A percentile compares a stretch with the other conserved stretches of the same genome.
These are phyloP conservation scores for Leptinotarsa juncta DNA, from an alignment of 2,888 invertebrate genomes.

Conservation along the genomic window DNA sequence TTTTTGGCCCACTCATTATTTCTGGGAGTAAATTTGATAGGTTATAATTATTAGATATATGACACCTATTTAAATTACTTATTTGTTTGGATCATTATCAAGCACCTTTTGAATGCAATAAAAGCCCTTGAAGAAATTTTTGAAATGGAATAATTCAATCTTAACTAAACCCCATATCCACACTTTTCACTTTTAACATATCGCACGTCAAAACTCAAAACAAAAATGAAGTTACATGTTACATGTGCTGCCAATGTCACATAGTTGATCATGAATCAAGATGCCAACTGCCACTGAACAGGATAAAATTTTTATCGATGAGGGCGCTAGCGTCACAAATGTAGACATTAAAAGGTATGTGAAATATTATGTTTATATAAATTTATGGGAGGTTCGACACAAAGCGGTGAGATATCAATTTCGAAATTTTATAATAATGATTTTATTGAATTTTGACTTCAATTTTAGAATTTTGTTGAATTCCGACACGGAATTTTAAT, in stretches of 20 bases:
- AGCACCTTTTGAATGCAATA: not conserved
- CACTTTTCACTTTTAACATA: constrained; percentile 7
- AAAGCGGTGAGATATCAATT: too few relatives aligned
- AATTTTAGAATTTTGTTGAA: too few relatives aligned
- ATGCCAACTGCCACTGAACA: not conserved
- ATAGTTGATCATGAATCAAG: too few relatives aligned
- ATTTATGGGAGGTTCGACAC: too few relatives aligned
- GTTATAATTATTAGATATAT: constrained; percentile 21
- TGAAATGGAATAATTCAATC: not conserved
- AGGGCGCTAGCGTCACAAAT: not conserved
- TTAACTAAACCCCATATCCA: not conserved
- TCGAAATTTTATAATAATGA: too few relatives aligned
- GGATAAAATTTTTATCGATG: not conserved
- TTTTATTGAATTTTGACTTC: too few relatives aligned
- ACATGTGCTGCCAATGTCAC: not conserved
- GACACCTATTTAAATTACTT: not conserved
- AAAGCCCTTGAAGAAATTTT: not conserved
- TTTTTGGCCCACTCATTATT: constrained; percentile 56
- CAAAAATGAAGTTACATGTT: not conserved
- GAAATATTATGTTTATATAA: too few relatives aligned
- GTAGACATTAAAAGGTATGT: too few relatives aligned
- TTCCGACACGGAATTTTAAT: too few relatives aligned
- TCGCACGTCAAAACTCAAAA: constrained; percentile 20
- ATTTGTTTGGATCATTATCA: not conserved
- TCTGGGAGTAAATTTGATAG: constrained; percentile 22